Conservation (phyloP, 2,888 invertebrate genomes). For the Nomada lathburiana region DNA sequence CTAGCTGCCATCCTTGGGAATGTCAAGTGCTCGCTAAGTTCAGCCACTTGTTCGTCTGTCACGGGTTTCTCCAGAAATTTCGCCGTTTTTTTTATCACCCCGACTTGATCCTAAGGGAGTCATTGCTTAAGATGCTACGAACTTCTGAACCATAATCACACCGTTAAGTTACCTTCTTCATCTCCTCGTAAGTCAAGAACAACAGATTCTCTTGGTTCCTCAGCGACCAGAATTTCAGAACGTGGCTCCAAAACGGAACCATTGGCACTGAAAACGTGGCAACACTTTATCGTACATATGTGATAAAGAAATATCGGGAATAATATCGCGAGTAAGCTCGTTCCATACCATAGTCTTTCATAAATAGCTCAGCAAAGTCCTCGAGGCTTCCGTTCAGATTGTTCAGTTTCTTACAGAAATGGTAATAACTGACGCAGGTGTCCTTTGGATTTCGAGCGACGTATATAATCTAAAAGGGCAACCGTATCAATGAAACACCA, state of each 20-base stretch:
- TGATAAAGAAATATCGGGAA: background rate
- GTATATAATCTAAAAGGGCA: slow-evolving; percentile 90
- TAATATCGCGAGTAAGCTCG: too few relatives aligned
- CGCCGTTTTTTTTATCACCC: slow-evolving; percentile 89
- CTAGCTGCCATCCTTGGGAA: slow-evolving; percentile 94
- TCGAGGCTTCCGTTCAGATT: slow-evolving; percentile 88
- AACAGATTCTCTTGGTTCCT: slow-evolving; percentile 85
- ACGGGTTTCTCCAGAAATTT: slow-evolving; percentile 89
- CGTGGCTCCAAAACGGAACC: slow-evolving; percentile 82
- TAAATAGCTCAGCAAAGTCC: slow-evolving; percentile 91
- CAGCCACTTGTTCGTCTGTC: slow-evolving; percentile 88
- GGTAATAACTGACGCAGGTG: slow-evolving; percentile 94
- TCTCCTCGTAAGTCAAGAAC: slow-evolving; percentile 87
- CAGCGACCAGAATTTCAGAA: slow-evolving; percentile 84
- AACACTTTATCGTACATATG: background rate
- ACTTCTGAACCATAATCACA: too few relatives aligned
- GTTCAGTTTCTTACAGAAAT: slow-evolving; percentile 91
- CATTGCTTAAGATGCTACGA: background rate
- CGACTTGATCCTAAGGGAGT: slow-evolving; percentile 87
- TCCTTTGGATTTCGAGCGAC: slow-evolving; percentile 96
- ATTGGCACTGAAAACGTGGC: slow-evolving; percentile 74
- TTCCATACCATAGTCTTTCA: slow-evolving; percentile 87
- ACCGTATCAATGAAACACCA: background rate
- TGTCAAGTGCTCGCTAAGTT: slow-evolving; percentile 90
- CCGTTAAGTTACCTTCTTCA: slow-evolving; percentile 83